phyloP scores from a whole-genome alignment of 2,888 invertebrate genomes.

The Stratiomys singularior region DNA sequence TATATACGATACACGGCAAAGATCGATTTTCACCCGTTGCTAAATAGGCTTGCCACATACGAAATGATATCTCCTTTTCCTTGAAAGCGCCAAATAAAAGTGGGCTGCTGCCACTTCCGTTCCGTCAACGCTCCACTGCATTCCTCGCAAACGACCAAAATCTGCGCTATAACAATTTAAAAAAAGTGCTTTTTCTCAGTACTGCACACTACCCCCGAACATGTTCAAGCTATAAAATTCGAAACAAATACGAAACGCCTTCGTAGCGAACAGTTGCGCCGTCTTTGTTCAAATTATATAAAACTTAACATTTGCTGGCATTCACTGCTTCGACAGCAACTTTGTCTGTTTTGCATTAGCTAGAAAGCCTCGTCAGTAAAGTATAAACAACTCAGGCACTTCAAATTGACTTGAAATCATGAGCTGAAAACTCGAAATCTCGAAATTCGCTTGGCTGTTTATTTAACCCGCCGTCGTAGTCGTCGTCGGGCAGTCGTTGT shows the following conservation, averaged over 20 bases:
- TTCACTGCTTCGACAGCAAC: conserved; percentile 7
- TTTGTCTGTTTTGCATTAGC: neutral
- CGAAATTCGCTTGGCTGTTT: conserved; percentile 18
- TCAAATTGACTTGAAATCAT: conserved; percentile 18
- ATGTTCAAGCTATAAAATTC: conserved; percentile 6
- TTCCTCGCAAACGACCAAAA: neutral
- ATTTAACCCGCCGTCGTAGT: conserved; percentile 14
- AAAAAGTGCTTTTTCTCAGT: neutral
- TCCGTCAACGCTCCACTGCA: neutral
- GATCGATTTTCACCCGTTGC: neutral
- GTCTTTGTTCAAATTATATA: conserved; percentile 43
- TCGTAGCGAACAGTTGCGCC: conserved; percentile 24
- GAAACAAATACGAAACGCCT: conserved; percentile 2
- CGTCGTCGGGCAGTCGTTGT: neutral
- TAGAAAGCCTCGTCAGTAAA: conserved; percentile 5
- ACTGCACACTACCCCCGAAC: neutral
- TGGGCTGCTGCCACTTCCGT: neutral
- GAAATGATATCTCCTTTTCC: neutral
- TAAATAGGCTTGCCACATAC: neutral
- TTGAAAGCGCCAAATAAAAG: neutral
- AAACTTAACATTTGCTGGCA: conserved; percentile 8
- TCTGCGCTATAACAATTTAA: neutral
- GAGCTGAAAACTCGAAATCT: conserved; percentile 36
- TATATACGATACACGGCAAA: too few species aligned
- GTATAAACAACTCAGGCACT: conserved; percentile 1